Conservation (phyloP, 1,140 invertebrate species). For the Trypoxylus dichotomus region DNA sequence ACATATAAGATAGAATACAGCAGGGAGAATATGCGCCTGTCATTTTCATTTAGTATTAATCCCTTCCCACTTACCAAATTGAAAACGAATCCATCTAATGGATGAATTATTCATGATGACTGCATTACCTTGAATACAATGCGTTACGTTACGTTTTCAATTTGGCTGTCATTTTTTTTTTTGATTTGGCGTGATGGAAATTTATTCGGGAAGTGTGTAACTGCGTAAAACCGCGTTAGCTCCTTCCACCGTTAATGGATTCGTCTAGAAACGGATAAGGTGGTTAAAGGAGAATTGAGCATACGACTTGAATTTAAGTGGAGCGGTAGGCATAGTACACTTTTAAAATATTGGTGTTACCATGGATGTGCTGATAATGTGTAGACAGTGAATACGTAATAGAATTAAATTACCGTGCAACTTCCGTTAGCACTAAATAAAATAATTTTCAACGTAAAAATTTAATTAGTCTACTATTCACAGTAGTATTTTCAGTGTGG, state of each 20-base stretch:
- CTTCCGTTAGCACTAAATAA: no score
- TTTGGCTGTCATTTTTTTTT: neutral
- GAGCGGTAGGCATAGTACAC: neutral
- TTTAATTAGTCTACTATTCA: no score
- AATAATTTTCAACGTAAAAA: no score
- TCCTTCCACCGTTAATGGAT: neutral
- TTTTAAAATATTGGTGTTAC: neutral
- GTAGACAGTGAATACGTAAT: neutral
- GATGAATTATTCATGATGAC: neutral
- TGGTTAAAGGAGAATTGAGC: neutral
- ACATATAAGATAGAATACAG: no score
- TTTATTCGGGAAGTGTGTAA: neutral
- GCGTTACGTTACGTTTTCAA: conserved; percentile 6
- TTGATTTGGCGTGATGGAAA: neutral
- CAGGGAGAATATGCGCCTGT: neutral
- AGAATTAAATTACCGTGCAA: no score
- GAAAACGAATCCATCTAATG: conserved; percentile 6
- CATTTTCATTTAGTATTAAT: neutral
- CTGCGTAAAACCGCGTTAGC: neutral
- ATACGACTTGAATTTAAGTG: neutral
- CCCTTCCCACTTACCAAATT: neutral
- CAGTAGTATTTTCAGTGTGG: no score
- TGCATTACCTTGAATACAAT: neutral
- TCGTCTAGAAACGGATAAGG: neutral
- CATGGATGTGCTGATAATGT: neutral